These are phyloP conservation scores for Chloromyia formosa DNA, from an alignment of 2,888 invertebrate species.

Conservation along the genomic window DNA sequence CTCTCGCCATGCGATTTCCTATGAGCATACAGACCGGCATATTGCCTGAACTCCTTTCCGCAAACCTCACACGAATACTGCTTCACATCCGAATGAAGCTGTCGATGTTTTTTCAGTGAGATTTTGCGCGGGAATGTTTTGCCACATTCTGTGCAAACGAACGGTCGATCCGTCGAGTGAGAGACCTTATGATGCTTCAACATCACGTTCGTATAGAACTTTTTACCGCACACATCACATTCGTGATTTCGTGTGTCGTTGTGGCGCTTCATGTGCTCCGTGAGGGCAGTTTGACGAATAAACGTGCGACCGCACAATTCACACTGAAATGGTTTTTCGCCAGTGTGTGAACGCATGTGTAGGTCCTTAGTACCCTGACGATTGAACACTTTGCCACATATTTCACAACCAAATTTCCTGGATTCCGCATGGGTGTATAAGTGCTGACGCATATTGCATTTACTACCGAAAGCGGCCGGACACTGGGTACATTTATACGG, in stretches of 20 bases:
- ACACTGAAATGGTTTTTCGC: conserved; percentile 51
- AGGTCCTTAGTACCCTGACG: conserved; percentile 48
- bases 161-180: conserved; percentile 25
- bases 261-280: conserved; percentile 50
- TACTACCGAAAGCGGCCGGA: conserved; percentile 5
- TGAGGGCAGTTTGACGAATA: conserved; percentile 48
- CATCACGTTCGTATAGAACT: conserved; percentile 33
- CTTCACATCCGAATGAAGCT: conserved; percentile 51
- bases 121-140: conserved; percentile 50
- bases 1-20: conserved; percentile 29
- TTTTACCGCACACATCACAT: conserved; percentile 48
- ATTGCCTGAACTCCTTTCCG: conserved; percentile 51
- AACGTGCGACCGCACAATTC: conserved; percentile 48
- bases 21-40: conserved; percentile 48
- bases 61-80: conserved; percentile 51
- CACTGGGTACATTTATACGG: conserved; percentile 29
- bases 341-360: conserved; percentile 50
- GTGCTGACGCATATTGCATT: conserved; percentile 26
- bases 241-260: conserved; percentile 49
- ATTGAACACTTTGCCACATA: conserved; percentile 50
- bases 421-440: conserved; percentile 44
- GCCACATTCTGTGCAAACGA: conserved; percentile 44
- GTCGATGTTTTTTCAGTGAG: conserved; percentile 50
- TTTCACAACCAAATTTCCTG: conserved; percentile 47
- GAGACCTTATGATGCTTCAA: conserved; percentile 27